Percentiles rank a stretch among this genome's conserved stretches.
Conservation (phyloP, 1,140 invertebrate species). For the Drosophila pseudoobscura region DNA sequence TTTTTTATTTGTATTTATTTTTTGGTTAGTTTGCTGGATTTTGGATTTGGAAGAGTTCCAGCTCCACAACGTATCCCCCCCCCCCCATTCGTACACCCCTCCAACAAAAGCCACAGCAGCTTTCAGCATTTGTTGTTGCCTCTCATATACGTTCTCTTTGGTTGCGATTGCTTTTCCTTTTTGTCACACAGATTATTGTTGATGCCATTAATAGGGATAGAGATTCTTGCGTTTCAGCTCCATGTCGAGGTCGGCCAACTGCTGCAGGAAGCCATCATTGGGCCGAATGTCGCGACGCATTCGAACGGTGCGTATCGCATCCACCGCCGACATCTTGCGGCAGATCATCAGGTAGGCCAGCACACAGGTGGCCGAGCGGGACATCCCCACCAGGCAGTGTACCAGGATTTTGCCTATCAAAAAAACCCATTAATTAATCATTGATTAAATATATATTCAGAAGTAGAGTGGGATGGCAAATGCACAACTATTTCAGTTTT, state of each 20-base stretch:
- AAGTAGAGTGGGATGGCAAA: constrained; percentile 4
- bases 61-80: no score
- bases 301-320: constrained; percentile 89
- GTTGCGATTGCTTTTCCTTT: constrained; percentile 16
- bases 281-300: constrained; percentile 89
- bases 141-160: constrained; percentile 25
- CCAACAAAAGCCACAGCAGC: background rate
- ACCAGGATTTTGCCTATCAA: constrained; percentile 89
- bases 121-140: background rate
- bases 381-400: constrained; percentile 92
- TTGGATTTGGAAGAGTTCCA: constrained; percentile 1
- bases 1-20: background rate
- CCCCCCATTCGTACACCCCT: no score
- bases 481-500: background rate
- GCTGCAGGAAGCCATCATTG: constrained; percentile 91
- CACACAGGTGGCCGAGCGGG: constrained; percentile 91
- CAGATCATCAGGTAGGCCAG: constrained; percentile 93
- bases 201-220: constrained; percentile 68
- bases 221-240: constrained; percentile 85
- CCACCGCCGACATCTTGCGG: constrained; percentile 89
- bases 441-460: background rate
- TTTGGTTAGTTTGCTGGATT: constrained; percentile 30
- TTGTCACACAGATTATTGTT: constrained; percentile 1
- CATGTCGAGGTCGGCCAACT: constrained; percentile 89
- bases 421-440: background rate